These are phyloP conservation scores for Aphelocoma coerulescens DNA, from an alignment of 2,113 vertebrate species.

Conservation along the genomic window DNA sequence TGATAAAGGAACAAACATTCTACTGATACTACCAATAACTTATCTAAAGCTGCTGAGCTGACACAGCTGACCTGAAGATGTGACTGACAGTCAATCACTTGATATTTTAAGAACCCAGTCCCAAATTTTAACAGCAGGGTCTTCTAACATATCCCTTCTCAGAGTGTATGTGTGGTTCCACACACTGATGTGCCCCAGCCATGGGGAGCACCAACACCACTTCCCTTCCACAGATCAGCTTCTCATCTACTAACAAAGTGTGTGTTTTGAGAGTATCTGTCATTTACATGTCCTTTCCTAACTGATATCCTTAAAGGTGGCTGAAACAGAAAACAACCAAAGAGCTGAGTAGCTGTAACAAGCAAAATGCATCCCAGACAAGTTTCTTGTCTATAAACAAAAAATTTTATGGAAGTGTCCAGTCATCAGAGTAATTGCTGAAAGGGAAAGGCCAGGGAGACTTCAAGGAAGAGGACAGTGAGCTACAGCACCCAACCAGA, in stretches of 20 bases:
- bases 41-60: background rate
- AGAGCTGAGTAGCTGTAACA: background rate
- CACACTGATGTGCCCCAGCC: rapidly evolving
- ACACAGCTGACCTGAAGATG: background rate
- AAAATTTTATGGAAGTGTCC: background rate
- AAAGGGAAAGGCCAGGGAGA: background rate
- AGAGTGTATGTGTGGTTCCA: background rate
- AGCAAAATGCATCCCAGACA: background rate
- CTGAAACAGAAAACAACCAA: background rate
- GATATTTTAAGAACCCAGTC: background rate
- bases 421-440: rapidly evolving
- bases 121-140: background rate
- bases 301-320: background rate
- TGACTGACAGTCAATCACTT: background rate
- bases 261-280: background rate
- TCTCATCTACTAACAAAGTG: background rate
- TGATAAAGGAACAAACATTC: background rate
- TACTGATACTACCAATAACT: background rate
- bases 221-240: background rate
- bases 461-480: background rate
- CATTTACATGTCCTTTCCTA: background rate
- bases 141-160: background rate
- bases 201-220: background rate
- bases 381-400: background rate
- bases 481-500: background rate